Conservation (phyloP, 2,797 vertebrate species). For the Pipistrellus pygmaeus region DNA sequence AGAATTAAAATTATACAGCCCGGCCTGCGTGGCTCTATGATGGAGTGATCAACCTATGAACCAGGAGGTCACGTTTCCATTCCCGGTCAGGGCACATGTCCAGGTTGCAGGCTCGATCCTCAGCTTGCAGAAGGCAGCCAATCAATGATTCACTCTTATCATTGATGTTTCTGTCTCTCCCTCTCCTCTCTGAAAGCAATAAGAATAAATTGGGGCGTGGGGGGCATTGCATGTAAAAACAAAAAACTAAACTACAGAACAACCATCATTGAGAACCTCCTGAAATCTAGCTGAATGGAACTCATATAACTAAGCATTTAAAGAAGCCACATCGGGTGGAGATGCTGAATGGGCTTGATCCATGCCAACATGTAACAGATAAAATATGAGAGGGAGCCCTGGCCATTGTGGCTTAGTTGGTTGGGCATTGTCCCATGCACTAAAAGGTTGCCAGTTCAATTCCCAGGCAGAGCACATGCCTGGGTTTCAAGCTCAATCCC, state of each 20-base stretch:
- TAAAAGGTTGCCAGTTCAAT: not conserved
- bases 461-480: not conserved
- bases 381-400: not conserved
- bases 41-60: not conserved
- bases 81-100: not conserved
- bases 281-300: not conserved
- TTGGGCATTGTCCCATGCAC: not conserved
- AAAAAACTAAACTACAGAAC: not conserved
- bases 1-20: not conserved
- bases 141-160: not conserved
- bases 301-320: not conserved
- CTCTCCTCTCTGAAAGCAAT: not conserved
- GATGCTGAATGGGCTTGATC: not conserved
- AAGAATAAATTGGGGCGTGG: no score
- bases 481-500: not conserved
- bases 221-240: no score
- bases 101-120: not conserved
- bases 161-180: not conserved
- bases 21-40: not conserved
- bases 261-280: not conserved
- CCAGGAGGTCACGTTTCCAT: not conserved
- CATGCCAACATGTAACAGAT: not conserved
- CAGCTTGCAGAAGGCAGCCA: not conserved
- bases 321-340: not conserved
- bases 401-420: not conserved